A percentile compares a stretch with the other conserved stretches of the same genome.
Evolutionary conservation across 2,888 invertebrate genomes (phyloP).

Genomic region (Spialia ferax): DNA sequence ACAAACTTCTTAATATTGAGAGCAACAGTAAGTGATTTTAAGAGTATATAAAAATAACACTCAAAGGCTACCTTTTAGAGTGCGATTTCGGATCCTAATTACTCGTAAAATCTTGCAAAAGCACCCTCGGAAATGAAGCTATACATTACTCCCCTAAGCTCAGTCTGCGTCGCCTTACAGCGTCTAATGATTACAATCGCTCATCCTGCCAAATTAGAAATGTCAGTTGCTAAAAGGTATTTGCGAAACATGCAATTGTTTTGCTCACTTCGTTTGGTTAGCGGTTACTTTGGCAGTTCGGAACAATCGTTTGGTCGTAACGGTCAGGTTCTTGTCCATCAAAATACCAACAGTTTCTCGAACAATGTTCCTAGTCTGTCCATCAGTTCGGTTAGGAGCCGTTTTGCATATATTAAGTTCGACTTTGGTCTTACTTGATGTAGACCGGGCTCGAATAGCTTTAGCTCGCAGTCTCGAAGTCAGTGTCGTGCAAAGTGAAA

Average conservation of each 20-base stretch:
- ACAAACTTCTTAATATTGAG: neutral
- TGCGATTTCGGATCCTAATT: constrained; percentile 16
- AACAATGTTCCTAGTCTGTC: constrained; percentile 58
- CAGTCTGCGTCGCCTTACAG: constrained; percentile 38
- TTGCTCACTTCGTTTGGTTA: constrained; percentile 56
- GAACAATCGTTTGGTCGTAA: constrained; percentile 65
- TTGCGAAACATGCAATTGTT: constrained; percentile 60
- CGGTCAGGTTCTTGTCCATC: constrained; percentile 80
- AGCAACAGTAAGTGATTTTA: neutral
- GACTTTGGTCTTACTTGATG: constrained; percentile 28
- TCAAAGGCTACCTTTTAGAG: constrained; percentile 1
- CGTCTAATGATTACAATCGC: constrained; percentile 61
- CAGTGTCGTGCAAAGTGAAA: constrained; percentile 6
- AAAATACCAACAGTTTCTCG: constrained; percentile 64
- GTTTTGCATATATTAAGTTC: constrained; percentile 48
- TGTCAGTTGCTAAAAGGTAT: constrained; percentile 56
- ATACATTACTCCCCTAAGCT: constrained; percentile 12
- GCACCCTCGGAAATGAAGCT: constrained; percentile 14
- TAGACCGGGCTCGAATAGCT: constrained; percentile 25
- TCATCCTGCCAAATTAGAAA: constrained; percentile 70
- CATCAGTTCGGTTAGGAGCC: constrained; percentile 37
- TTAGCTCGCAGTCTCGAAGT: constrained; percentile 23
- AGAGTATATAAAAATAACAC: constrained; percentile 6
- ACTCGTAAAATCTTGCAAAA: constrained; percentile 19
- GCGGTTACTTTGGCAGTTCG: constrained; percentile 62